phyloP scores from a whole-genome alignment of 1,140 invertebrate genomes.

The Limonius californicus region DNA sequence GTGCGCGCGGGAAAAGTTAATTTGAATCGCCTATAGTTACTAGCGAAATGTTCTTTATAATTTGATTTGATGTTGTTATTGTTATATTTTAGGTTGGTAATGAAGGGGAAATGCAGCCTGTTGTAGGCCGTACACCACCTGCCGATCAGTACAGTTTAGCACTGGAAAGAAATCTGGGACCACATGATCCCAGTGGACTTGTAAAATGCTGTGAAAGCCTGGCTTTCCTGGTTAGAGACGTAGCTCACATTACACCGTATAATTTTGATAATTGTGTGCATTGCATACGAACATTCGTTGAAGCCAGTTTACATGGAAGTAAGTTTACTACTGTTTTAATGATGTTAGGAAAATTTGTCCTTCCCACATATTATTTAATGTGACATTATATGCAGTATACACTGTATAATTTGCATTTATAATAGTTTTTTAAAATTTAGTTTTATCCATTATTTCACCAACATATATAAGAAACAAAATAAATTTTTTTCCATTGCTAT shows the following conservation, averaged over 20 bases:
- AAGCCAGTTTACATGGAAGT: slow-evolving; percentile 72
- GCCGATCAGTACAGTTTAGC: slow-evolving; percentile 62
- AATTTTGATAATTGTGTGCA: slow-evolving; percentile 88
- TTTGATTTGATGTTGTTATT: too few species aligned
- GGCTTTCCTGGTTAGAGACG: slow-evolving; percentile 89
- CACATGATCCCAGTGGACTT: slow-evolving; percentile 66
- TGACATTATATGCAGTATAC: too few species aligned
- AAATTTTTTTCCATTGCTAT: too few species aligned
- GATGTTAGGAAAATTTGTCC: neutral
- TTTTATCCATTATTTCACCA: too few species aligned
- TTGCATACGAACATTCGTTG: slow-evolving; percentile 88
- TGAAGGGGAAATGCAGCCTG: slow-evolving; percentile 53
- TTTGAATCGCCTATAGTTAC: too few species aligned
- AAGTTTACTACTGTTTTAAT: slow-evolving; percentile 12
- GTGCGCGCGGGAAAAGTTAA: too few species aligned
- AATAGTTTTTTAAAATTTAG: too few species aligned
- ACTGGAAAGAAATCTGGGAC: slow-evolving; percentile 63
- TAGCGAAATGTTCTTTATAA: too few species aligned
- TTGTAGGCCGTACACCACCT: slow-evolving; percentile 47
- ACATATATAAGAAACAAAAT: too few species aligned
- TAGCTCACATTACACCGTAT: slow-evolving; percentile 93
- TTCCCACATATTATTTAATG: too few species aligned
- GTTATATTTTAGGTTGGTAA: slow-evolving; percentile 49
- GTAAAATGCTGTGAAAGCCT: slow-evolving; percentile 91
- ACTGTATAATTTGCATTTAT: too few species aligned